Base-by-base conservation (phyloP, 1,140 invertebrate genomes). In the Sweltsa coloradensis region DNA sequence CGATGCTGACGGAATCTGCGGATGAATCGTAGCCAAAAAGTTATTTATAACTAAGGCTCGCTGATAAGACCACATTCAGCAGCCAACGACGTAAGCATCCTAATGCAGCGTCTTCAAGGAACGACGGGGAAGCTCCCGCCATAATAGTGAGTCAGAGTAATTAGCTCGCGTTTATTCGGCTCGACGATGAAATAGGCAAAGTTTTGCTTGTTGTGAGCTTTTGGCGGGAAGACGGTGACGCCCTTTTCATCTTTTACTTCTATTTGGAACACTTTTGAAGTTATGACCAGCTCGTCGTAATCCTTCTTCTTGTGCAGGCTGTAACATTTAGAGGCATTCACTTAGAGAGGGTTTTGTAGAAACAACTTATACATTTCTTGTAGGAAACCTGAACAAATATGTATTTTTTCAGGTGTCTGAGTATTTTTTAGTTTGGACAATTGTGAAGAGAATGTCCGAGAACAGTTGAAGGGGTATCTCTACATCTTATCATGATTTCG, bases 111-210 rank as follows among this genome's bases (percentile, higher is more conserved):
- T n/a, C n/a, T n/a, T n/a, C n/a, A n/a, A n/a, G n/a, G n/a, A n/a
- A n/a, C n/a, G n/a, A n/a, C n/a, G n/a, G n/a, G 5, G 34, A 34
- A 47, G 5, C 14, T 25, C 34, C 48, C 41, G n/a, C 34, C 48
- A 37, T 34, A 37, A 16, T 29, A 25, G 25, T 50, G 41, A n/a
- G 18, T 34, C n/a, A 50, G 26, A 18, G 23, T 36, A 24, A 23
- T 43, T 13, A 50, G 24, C 11, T 34, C 13, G 27, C 41, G n/a
- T 34, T 26, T 34, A 13, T 18, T 1, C 6, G 41, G 41, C 21
- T 70, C 61, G 19, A 72, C 57, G 36, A 69, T 58, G 34, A 72
- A 24, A 51, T 69, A 71, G 18, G 58, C 63, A 52, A 70, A 58
- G 53, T 72, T 70, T 52, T 70, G 69, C 14, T 40, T 49, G 21